Conservation (phyloP, 2,888 invertebrate genomes). For the Eugnorisma glareosa region DNA sequence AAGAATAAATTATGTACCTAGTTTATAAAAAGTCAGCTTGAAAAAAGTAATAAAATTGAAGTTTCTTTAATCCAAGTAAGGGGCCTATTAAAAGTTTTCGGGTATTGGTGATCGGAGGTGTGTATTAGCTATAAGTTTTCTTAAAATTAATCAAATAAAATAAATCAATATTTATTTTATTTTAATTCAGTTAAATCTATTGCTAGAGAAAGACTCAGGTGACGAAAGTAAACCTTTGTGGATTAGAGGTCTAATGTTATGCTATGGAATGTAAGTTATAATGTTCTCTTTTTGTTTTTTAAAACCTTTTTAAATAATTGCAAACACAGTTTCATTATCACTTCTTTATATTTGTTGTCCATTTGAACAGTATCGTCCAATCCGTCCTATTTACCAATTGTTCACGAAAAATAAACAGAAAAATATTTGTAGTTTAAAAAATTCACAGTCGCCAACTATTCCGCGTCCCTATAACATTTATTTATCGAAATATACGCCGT, state of each 20-base stretch:
- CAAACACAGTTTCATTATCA: too few relatives aligned
- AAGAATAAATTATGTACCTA: neutral
- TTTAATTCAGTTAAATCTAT: constrained; percentile 3
- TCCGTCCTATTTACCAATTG: neutral
- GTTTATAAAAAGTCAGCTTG: neutral
- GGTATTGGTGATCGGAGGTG: neutral
- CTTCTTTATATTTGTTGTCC: too few relatives aligned
- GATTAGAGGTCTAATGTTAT: neutral
- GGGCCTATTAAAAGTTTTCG: constrained; percentile 5
- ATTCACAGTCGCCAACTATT: constrained; percentile 20
- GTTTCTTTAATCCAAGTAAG: neutral
- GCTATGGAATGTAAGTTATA: neutral
- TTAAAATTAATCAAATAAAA: too few relatives aligned
- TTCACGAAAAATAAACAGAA: neutral
- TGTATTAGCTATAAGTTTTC: too few relatives aligned
- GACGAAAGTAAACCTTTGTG: neutral
- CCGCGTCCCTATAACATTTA: constrained; percentile 55
- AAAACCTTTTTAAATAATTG: neutral
- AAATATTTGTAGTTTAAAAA: constrained; percentile 22
- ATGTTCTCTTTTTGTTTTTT: too few relatives aligned
- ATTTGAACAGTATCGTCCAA: neutral
- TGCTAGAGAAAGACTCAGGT: neutral
- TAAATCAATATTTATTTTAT: constrained; percentile 6
- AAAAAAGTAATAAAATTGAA: neutral
- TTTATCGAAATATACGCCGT: constrained; percentile 62